These are phyloP conservation scores for Meloidogyne chitwoodi DNA, from an alignment of 1,140 invertebrate species.

Conservation along the genomic window DNA sequence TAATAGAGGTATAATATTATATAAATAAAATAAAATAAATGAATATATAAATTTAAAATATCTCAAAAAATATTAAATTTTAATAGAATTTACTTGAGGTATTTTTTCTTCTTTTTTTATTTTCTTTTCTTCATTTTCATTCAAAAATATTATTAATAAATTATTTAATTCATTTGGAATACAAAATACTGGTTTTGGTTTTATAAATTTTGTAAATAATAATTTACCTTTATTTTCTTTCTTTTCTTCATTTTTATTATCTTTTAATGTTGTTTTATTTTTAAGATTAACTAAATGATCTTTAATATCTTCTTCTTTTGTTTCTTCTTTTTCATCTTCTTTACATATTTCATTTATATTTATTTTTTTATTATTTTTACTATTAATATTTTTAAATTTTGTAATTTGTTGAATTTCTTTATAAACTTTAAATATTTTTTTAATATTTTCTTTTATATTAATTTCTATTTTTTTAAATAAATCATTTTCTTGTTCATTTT, in stretches of 20 bases:
- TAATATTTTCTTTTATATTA: no score
- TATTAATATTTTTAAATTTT: no score
- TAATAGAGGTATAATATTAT: no score
- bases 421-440: no score
- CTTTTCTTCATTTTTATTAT: constrained; percentile 4
- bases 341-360: not conserved
- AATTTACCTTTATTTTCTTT: not conserved
- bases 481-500: no score
- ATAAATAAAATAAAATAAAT: no score
- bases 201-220: not conserved
- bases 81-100: not conserved
- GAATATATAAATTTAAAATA: not conserved
- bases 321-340: not conserved
- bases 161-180: not conserved
- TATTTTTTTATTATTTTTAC: not conserved
- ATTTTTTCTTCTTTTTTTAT: not conserved
- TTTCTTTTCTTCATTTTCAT: not conserved
- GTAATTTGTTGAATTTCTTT: no score
- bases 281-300: not conserved
- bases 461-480: no score
- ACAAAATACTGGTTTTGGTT: not conserved
- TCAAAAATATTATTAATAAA: not conserved
- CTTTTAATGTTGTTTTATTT: not conserved
- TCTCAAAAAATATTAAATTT: not conserved
- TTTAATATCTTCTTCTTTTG: not conserved